A percentile compares a stretch with the other conserved stretches of the same genome.
Conservation (phyloP, 2,797 vertebrate species). For the Premnoplex brunnescens region DNA sequence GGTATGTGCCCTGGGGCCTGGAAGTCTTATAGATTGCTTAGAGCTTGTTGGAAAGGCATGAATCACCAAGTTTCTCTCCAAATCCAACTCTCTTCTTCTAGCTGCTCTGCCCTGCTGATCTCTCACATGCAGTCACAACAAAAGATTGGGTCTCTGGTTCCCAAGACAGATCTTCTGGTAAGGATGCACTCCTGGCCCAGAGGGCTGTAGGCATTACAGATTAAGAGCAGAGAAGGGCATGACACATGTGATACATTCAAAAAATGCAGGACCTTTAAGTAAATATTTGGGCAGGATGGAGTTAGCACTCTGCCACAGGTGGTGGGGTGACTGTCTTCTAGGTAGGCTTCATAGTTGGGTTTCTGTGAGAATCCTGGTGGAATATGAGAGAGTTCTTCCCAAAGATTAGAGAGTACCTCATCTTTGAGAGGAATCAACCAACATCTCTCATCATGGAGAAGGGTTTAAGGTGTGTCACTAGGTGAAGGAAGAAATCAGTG, state of each 20-base stretch:
- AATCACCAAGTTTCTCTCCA: neutral
- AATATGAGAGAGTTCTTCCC: neutral
- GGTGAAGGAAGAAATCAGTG: neutral
- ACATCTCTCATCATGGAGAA: neutral
- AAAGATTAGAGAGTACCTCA: neutral
- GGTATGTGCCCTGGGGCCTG: neutral
- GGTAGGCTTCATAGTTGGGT: neutral
- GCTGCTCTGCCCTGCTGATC: neutral
- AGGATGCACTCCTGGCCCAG: neutral
- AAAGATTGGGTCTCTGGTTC: neutral
- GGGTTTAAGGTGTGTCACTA: neutral
- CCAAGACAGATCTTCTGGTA: neutral
- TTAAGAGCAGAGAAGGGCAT: neutral
- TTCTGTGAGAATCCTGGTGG: neutral
- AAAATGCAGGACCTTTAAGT: neutral
- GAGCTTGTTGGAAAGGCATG: neutral
- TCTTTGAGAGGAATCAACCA: neutral
- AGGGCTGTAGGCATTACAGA: neutral
- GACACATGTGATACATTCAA: neutral
- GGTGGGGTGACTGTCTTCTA: neutral
- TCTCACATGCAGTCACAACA: neutral
- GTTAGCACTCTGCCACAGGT: neutral
- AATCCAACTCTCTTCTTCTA: neutral
- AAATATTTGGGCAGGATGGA: neutral
- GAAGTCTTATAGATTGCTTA: neutral